These are phyloP conservation scores for Tragelaphus eurycerus DNA, from an alignment of 2,797 vertebrate species.

Conservation along the genomic window DNA sequence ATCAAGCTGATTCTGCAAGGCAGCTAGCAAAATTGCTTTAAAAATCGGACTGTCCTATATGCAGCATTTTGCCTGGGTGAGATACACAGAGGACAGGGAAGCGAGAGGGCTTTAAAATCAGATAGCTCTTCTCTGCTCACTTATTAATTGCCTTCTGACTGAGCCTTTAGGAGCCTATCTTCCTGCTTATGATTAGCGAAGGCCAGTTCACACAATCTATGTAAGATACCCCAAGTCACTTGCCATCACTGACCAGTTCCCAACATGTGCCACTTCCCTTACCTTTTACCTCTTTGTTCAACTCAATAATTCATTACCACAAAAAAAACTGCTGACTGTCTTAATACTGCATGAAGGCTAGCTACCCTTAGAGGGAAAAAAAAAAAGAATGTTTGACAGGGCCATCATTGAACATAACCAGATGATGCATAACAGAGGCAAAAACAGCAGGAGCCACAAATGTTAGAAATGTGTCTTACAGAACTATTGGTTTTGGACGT, in stretches of 20 bases:
- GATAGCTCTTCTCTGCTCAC: slow-evolving; percentile 22
- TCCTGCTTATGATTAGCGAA: slow-evolving; percentile 45
- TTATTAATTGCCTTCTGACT: slow-evolving; percentile 49
- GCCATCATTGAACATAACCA: neutral
- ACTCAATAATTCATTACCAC: slow-evolving; percentile 24
- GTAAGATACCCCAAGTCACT: slow-evolving; percentile 17
- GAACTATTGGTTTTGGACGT: neutral
- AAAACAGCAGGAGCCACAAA: slow-evolving; percentile 26
- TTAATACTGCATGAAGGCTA: neutral
- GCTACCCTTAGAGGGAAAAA: neutral
- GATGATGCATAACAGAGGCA: slow-evolving; percentile 26
- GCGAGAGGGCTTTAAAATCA: slow-evolving; percentile 54
- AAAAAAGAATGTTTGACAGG: neutral
- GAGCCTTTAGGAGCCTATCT: slow-evolving; percentile 22
- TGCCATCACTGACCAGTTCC: slow-evolving; percentile 11
- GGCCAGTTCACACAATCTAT: slow-evolving; percentile 25
- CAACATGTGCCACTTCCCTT: neutral
- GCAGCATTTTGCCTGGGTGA: slow-evolving; percentile 56
- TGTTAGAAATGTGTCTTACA: slow-evolving; percentile 26
- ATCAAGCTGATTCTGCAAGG: slow-evolving; percentile 54
- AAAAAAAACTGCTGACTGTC: neutral
- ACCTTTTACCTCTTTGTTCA: neutral
- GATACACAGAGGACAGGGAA: slow-evolving; percentile 51
- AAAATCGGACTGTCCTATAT: slow-evolving; percentile 63
- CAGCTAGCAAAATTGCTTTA: slow-evolving; percentile 25